Evolutionary conservation across 2,113 vertebrate species (phyloP).

Genomic region (Caretta caretta): DNA sequence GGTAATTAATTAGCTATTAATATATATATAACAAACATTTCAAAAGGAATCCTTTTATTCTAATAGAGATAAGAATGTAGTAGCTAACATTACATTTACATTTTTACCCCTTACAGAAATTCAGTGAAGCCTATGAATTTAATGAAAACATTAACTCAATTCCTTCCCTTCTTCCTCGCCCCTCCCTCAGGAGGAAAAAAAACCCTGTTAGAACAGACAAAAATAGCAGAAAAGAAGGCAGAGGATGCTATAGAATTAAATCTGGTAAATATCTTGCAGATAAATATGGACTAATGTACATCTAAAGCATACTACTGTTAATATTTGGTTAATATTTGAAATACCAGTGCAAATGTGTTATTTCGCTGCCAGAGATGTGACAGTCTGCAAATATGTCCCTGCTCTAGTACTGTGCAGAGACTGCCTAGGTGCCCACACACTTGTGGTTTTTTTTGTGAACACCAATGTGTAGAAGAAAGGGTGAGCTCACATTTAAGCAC

Average conservation of each 20-base stretch:
- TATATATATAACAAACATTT: not conserved
- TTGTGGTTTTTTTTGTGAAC: fast-evolving
- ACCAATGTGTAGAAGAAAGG: not conserved
- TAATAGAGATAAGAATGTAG: not conserved
- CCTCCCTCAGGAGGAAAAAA: fast-evolving
- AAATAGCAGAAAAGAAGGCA: not conserved
- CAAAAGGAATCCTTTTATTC: slow-evolving; percentile 1
- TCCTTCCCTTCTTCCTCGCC: not conserved
- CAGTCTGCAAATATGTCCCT: not conserved
- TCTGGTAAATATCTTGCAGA: not conserved
- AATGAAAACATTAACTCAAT: slow-evolving; percentile 1
- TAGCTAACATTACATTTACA: not conserved
- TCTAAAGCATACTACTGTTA: no score
- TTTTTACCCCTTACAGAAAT: not conserved
- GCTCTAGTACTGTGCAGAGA: fast-evolving
- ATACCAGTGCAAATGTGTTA: not conserved
- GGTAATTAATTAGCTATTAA: slow-evolving; percentile 17
- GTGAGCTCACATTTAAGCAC: not conserved
- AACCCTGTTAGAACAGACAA: fast-evolving
- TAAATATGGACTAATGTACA: fast-evolving
- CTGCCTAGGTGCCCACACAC: not conserved
- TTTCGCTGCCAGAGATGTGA: not conserved
- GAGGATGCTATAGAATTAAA: not conserved
- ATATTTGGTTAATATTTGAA: not conserved
- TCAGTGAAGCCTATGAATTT: not conserved